Evolutionary conservation across 2,113 vertebrate species (phyloP), one percentile per base, ranked within the genome.

Genomic region (Asarcornis scutulata): DNA sequence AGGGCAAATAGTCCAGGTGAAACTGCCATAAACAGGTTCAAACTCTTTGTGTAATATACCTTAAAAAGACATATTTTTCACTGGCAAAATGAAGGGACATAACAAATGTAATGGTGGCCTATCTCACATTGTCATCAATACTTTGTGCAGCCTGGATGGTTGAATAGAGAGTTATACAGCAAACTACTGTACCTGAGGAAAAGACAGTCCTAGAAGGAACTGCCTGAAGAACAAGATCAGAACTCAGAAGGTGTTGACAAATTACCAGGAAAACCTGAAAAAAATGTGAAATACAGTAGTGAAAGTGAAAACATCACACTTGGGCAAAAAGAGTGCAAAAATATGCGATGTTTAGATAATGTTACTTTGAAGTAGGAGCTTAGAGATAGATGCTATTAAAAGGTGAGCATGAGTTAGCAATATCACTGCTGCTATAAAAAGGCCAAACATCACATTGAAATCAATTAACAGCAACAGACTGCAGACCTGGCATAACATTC

Each of bases 381-480:
- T 38, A 62, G 48, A 85, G 17, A 22, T 63, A 53, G 18, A 34
- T 38, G 23, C 32, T 87, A 2, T 59, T 59, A 36, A 52, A 80
- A 81, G 60, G 22, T 26, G 31, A 92, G 36, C 50, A 73, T 69
- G 63, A 93, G 44, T 82, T 89, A 60, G 58, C 34, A 25, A 27
- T 83, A 79, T 83, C 62, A 62, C 40, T n/a, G 23, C 50, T 87
- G 71, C 53, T 93, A 11, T 76, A 75, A 48, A 85, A 86, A 80
- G 80, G 67, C 40, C 38, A 64, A 73, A 76, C 9, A 69, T 73
- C 50, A 73, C 83, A 85, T 9, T 55, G 58, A 59, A 94, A 76
- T 80, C 85, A 91, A 73, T 89, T 91, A 95, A 64, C 48, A 94
- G 42, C 58, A 75, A 66, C 8, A 88, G 36, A 21, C 72, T 69